A percentile compares a stretch with the other conserved stretches of the same genome.
These are phyloP conservation scores for Canis aureus DNA, from an alignment of 2,113 vertebrate species.

Conservation along the genomic window DNA sequence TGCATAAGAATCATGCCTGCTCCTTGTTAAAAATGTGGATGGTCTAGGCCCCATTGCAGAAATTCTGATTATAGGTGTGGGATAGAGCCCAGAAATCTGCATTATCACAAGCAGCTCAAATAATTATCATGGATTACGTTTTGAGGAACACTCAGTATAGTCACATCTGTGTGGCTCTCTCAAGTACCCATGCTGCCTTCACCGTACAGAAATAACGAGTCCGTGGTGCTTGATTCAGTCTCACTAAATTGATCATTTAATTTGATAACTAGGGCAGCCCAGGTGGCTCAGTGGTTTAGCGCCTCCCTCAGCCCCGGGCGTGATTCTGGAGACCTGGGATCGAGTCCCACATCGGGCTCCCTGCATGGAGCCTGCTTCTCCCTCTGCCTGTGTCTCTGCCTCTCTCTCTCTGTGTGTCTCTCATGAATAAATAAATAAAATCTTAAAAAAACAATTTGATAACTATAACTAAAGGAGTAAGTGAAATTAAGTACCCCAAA, in stretches of 20 bases:
- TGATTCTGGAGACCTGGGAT: no score
- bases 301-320: no score
- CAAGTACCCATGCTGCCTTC: background rate
- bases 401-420: no score
- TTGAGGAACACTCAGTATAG: background rate
- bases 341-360: no score
- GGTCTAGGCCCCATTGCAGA: background rate
- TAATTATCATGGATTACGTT: background rate
- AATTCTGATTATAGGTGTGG: background rate
- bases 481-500: background rate
- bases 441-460: background rate
- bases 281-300: no score
- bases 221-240: background rate
- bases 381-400: no score
- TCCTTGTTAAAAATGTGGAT: slow-evolving; percentile 10
- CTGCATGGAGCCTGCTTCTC: no score
- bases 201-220: background rate
- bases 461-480: background rate
- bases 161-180: background rate
- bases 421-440: no score
- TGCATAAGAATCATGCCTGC: background rate
- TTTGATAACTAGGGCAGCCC: background rate
- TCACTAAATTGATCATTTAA: background rate
- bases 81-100: background rate
- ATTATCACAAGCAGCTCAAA: background rate